Evolutionary conservation across 2,113 vertebrate genomes (phyloP).

Genomic region (Coptodon bakossiorum): DNA sequence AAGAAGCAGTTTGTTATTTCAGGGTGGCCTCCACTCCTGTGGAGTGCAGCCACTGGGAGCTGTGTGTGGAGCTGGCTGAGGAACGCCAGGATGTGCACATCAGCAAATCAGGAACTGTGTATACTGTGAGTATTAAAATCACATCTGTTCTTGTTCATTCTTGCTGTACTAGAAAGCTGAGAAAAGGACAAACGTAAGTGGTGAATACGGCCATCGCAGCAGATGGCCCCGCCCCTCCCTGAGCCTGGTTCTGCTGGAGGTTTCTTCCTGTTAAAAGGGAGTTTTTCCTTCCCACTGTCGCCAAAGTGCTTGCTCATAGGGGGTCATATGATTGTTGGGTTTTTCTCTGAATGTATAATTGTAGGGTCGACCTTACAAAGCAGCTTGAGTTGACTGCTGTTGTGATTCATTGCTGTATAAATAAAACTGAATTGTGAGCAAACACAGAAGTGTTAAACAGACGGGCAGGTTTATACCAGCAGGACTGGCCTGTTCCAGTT

Average conservation of each 20-base stretch:
- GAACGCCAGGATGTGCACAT: conserved; percentile 28
- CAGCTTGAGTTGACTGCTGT: not conserved
- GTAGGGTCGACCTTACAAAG: too few relatives aligned
- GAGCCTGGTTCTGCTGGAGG: fast-evolving
- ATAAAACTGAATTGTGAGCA: not conserved
- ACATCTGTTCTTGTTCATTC: not conserved
- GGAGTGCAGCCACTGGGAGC: conserved; percentile 44
- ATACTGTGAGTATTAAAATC: conserved; percentile 49
- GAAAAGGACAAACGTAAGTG: not conserved
- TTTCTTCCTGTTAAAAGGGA: not conserved
- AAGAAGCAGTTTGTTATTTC: not conserved
- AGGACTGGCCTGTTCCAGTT: not conserved
- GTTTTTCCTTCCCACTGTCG: not conserved
- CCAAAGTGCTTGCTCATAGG: fast-evolving
- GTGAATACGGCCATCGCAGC: fast-evolving
- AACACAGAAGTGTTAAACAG: not conserved
- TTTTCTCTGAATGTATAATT: not conserved
- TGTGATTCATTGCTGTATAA: not conserved
- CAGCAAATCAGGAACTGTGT: conserved; percentile 39
- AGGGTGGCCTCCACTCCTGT: conserved; percentile 74
- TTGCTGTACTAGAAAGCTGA: conserved; percentile 58
- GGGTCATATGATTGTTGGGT: not conserved
- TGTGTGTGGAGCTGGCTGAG: conserved; percentile 53
- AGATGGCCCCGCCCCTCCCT: not conserved
- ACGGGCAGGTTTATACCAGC: not conserved